Evolutionary conservation across 2,113 vertebrate species (phyloP).

Genomic region (Acanthochromis polyacanthus): DNA sequence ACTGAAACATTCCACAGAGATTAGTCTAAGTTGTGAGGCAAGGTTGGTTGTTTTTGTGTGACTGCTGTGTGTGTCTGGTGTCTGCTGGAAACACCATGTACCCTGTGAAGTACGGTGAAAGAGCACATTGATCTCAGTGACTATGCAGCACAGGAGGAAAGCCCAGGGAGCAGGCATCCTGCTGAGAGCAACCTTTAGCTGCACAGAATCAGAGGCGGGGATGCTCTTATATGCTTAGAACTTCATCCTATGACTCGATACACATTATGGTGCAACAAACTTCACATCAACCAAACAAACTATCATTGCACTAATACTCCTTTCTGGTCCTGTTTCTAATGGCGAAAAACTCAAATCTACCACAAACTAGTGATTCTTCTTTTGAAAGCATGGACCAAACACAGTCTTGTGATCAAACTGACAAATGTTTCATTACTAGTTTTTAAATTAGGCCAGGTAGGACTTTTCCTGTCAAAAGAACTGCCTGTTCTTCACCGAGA

Average conservation of each 20-base stretch:
- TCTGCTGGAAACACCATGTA: conserved; percentile 73
- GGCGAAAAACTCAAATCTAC: background rate
- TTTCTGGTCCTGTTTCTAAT: background rate
- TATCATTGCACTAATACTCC: background rate
- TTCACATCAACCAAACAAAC: background rate
- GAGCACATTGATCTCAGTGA: conserved; percentile 73
- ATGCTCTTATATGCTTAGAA: conserved; percentile 37
- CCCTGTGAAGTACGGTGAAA: conserved; percentile 76
- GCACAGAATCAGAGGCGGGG: conserved; percentile 43
- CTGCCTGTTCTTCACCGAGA: background rate
- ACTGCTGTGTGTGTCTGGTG: conserved; percentile 64
- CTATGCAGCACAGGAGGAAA: conserved; percentile 63
- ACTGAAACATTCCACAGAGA: conserved; percentile 74
- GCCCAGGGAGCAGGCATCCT: conserved; percentile 50
- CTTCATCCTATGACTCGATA: conserved; percentile 29
- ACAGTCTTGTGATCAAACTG: background rate
- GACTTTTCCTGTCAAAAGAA: conserved; percentile 10
- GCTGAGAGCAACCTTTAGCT: conserved; percentile 67
- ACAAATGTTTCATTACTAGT: background rate
- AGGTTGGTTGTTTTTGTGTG: conserved; percentile 70
- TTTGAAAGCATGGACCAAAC: background rate
- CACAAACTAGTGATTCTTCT: background rate
- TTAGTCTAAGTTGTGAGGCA: conserved; percentile 66
- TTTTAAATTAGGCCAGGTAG: background rate
- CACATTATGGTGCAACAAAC: conserved; percentile 17